These are phyloP conservation scores for Macrotis lagotis DNA, from an alignment of 2,113 vertebrate species.

Conservation along the genomic window DNA sequence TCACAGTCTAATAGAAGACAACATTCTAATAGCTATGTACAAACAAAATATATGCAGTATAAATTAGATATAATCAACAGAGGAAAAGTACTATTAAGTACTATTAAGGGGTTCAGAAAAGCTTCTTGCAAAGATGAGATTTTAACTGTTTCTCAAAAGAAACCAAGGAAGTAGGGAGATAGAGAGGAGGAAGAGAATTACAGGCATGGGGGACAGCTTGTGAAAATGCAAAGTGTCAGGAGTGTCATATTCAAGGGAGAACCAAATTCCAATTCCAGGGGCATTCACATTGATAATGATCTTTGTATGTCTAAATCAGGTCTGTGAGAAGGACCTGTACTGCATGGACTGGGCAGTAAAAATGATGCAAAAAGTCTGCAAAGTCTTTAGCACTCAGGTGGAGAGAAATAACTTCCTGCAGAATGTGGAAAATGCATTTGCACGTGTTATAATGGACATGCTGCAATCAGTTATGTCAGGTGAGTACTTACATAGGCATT, in stretches of 20 bases:
- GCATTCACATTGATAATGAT: neutral
- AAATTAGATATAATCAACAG: neutral
- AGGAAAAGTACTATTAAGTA: neutral
- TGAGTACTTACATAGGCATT: constrained; percentile 67
- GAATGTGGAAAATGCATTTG: constrained; percentile 88
- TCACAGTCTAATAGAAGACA: neutral
- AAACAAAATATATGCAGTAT: neutral
- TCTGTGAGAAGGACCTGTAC: constrained; percentile 93
- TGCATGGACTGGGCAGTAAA: constrained; percentile 92
- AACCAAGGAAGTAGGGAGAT: neutral
- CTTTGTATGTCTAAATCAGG: constrained; percentile 79
- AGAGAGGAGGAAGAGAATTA: neutral
- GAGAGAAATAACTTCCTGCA: constrained; percentile 89
- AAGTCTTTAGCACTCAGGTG: constrained; percentile 80
- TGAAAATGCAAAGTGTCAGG: neutral
- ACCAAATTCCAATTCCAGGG: neutral
- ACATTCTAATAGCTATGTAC: neutral
- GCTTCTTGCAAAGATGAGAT: neutral
- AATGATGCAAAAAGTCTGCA: constrained; percentile 90
- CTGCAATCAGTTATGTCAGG: constrained; percentile 85
- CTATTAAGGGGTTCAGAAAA: neutral
- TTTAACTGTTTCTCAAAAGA: neutral
- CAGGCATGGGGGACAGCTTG: neutral
- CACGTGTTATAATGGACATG: constrained; percentile 85
- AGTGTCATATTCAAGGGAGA: neutral